Evolutionary conservation across 2,113 vertebrate species (phyloP), one percentile per base, ranked within the genome.

Genomic region (Irena cyanogastra): DNA sequence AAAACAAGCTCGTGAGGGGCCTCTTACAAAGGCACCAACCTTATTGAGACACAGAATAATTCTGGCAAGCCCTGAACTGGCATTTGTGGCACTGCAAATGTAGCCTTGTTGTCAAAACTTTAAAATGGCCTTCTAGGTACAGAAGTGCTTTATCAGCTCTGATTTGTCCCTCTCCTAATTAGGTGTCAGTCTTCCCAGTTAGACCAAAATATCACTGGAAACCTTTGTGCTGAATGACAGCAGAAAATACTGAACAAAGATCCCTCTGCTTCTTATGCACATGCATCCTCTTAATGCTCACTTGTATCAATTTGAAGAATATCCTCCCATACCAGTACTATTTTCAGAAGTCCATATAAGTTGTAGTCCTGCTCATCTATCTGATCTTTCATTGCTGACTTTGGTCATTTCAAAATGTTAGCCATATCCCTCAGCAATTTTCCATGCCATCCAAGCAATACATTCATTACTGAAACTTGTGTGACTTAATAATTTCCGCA

Each of bases 401-500:
- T 59, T 49, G n/a, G n/a, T n/a, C n/a, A n/a, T n/a, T n/a, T n/a
- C n/a, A n/a, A n/a, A n/a, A n/a, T n/a, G n/a, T n/a, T 72, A 83
- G 49, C 63, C 9, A 18, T 56, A 72, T 45, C 42, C 77, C 52
- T 87, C 54, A 66, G 81, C 39, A 70, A 54, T 63, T 66, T 71
- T 8, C 35, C 68, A 54, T 82, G n/a, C 70, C 42, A 82, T 64
- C 87, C 65, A 92, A 93, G n/a, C 30, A 66, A 79, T 14, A 59
- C 30, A 57, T 52, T 90, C 20, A 24, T 57, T 68, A 87, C 10
- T 76, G 70, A 82, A 87, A 71, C 72, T 41, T 83, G 57, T 47
- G 57, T 88, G 88, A 86, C 90, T 91, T 85, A 94, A 72, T 79
- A 76, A 83, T 92, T 96, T 85, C 78, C 94, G 82, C 92, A 90